phyloP scores from a whole-genome alignment of 2,888 invertebrate genomes.

The Dromius quadrimaculatus region DNA sequence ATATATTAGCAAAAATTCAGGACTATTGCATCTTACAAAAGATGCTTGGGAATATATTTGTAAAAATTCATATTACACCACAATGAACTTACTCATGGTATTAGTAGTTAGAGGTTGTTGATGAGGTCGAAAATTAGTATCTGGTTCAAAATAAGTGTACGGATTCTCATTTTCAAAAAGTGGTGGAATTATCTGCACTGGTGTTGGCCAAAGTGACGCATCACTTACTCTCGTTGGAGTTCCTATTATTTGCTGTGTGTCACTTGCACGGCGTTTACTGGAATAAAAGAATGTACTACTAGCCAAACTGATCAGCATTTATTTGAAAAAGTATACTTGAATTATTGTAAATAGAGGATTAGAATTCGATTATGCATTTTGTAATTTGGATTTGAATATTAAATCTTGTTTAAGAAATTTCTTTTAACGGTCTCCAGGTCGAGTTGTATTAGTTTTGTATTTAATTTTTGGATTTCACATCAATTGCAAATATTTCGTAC shows the following conservation, averaged over 20 bases:
- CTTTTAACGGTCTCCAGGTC: no score
- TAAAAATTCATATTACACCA: no score
- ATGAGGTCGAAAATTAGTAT: conserved; percentile 1
- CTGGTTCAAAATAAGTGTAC: conserved; percentile 50
- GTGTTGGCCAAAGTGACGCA: conserved; percentile 52
- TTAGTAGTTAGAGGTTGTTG: conserved; percentile 11
- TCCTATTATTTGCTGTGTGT: conserved; percentile 37
- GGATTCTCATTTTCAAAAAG: conserved; percentile 54
- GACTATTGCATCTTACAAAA: neutral
- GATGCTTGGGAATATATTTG: neutral
- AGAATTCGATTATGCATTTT: no score
- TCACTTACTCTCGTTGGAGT: conserved; percentile 42
- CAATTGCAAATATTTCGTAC: neutral
- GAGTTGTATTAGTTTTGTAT: no score
- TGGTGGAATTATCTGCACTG: conserved; percentile 54
- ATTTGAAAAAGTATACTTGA: no score
- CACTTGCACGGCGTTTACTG: conserved; percentile 34
- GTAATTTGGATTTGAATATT: no score
- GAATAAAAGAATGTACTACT: neutral
- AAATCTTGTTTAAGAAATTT: no score
- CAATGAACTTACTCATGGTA: conserved; percentile 23
- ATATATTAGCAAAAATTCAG: no score
- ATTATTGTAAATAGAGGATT: no score
- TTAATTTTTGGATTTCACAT: no score
- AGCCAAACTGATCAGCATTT: no score